Percentiles rank a stretch among this genome's conserved stretches.
These are phyloP conservation scores for Eristalinus sepulchralis DNA, from an alignment of 2,888 invertebrate genomes.

Conservation along the genomic window DNA sequence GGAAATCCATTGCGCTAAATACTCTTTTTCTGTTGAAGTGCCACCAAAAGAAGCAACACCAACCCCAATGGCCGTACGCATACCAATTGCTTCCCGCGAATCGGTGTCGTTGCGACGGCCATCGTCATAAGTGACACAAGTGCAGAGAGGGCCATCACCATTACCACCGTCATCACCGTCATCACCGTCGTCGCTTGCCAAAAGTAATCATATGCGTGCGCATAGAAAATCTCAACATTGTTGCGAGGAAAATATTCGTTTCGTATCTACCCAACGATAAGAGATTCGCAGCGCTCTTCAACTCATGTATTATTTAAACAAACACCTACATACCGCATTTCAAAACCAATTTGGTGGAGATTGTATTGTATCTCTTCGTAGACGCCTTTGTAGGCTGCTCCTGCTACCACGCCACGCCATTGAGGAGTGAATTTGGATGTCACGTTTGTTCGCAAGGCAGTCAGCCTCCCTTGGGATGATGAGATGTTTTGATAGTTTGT, in stretches of 20 bases:
- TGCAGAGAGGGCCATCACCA: slow-evolving; percentile 45
- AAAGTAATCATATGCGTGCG: slow-evolving; percentile 43
- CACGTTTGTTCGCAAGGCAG: slow-evolving; percentile 50
- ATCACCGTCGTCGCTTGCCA: not conserved
- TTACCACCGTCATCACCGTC: slow-evolving; percentile 4
- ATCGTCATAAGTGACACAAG: slow-evolving; percentile 27
- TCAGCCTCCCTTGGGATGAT: slow-evolving; percentile 16
- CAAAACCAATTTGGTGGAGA: slow-evolving; percentile 53
- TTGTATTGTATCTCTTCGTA: slow-evolving; percentile 24
- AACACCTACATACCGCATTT: slow-evolving; percentile 62
- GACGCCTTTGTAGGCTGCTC: not conserved
- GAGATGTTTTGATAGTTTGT: slow-evolving; percentile 51
- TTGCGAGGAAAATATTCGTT: slow-evolving; percentile 48
- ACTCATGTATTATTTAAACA: slow-evolving; percentile 70
- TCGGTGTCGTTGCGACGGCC: slow-evolving; percentile 32
- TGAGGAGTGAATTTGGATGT: slow-evolving; percentile 55
- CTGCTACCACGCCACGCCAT: not conserved
- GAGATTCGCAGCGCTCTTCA: slow-evolving; percentile 62
- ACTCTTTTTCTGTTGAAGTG: slow-evolving; percentile 57
- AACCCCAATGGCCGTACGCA: slow-evolving; percentile 39
- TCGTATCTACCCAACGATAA: slow-evolving; percentile 20
- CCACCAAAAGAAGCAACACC: slow-evolving; percentile 53
- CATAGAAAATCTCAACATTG: slow-evolving; percentile 51
- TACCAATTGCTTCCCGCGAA: slow-evolving; percentile 62
- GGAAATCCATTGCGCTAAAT: slow-evolving; percentile 71